Conservation (phyloP, 2,113 vertebrate genomes). For the Tetraodon nigroviridis region DNA sequence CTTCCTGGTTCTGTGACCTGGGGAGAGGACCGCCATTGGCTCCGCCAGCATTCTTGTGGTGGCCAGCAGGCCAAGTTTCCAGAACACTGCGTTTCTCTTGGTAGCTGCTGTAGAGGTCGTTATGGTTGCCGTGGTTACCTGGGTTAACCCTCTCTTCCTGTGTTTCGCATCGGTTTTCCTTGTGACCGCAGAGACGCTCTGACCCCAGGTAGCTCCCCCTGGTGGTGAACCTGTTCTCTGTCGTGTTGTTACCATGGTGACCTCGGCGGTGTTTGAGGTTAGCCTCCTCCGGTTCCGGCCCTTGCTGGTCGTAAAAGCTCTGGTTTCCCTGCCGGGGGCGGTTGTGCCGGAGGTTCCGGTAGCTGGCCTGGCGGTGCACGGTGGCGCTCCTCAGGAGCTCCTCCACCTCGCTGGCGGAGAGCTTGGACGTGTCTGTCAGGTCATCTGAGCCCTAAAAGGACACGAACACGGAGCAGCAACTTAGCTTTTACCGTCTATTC, state of each 20-base stretch:
- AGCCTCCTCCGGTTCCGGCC: neutral
- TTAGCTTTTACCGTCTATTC: too few relatives aligned
- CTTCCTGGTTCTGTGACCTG: conserved; percentile 26
- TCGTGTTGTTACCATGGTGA: neutral
- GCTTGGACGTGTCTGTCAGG: conserved; percentile 66
- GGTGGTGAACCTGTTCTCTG: neutral
- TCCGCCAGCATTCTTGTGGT: neutral
- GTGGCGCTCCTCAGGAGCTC: conserved; percentile 80
- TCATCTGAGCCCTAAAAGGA: conserved; percentile 30
- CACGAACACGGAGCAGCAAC: neutral
- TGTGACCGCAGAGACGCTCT: neutral
- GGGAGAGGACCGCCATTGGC: conserved; percentile 12
- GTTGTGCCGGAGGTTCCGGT: neutral
- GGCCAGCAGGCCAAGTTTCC: neutral
- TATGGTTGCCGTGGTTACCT: conserved; percentile 5
- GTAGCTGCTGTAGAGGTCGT: neutral
- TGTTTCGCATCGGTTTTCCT: neutral
- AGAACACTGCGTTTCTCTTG: conserved; percentile 7
- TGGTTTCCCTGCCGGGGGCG: neutral
- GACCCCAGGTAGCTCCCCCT: neutral
- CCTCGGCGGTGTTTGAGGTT: neutral
- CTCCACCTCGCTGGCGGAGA: conserved; percentile 82
- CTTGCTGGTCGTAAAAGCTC: neutral
- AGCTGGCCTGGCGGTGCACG: conserved; percentile 45
- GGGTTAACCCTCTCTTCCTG: conserved; percentile 11